Conservation (phyloP, 2,888 invertebrate species). For the Crioceris asparagi region DNA sequence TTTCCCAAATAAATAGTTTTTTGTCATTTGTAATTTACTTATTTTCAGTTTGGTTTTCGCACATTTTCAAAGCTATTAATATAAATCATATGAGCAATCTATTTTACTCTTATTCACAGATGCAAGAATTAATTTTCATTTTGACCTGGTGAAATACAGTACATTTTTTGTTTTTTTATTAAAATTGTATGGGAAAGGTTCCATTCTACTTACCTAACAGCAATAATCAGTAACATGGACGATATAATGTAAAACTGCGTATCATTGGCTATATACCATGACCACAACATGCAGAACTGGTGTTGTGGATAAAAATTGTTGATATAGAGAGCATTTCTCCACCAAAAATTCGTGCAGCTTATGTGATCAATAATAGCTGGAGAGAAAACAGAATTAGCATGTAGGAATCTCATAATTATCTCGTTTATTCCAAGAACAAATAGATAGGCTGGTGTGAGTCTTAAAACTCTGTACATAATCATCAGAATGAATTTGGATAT, state of each 20-base stretch:
- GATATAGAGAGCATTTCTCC: slow-evolving; percentile 74
- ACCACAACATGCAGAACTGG: slow-evolving; percentile 75
- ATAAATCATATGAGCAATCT: no score
- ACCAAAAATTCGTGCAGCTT: slow-evolving; percentile 71
- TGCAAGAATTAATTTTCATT: no score
- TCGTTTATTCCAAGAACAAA: slow-evolving; percentile 68
- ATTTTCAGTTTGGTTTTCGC: no score
- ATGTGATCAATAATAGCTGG: slow-evolving; percentile 58
- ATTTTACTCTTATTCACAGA: no score
- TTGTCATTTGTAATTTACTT: no score
- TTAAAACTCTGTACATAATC: slow-evolving; percentile 54
- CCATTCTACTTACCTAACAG: slow-evolving; percentile 49
- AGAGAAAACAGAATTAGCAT: slow-evolving; percentile 58
- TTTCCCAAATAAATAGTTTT: no score
- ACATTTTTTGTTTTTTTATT: no score
- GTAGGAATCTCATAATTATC: slow-evolving; percentile 58
- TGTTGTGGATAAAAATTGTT: slow-evolving; percentile 67
- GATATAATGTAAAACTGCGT: slow-evolving; percentile 68
- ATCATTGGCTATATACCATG: slow-evolving; percentile 75
- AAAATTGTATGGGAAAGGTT: no score
- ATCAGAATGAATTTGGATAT: slow-evolving; percentile 39
- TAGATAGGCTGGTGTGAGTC: slow-evolving; percentile 73
- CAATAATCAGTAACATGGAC: slow-evolving; percentile 51
- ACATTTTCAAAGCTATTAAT: no score
- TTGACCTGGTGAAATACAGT: no score